Conservation (phyloP, 1,140 invertebrate genomes). For the Mamestra configurata region DNA sequence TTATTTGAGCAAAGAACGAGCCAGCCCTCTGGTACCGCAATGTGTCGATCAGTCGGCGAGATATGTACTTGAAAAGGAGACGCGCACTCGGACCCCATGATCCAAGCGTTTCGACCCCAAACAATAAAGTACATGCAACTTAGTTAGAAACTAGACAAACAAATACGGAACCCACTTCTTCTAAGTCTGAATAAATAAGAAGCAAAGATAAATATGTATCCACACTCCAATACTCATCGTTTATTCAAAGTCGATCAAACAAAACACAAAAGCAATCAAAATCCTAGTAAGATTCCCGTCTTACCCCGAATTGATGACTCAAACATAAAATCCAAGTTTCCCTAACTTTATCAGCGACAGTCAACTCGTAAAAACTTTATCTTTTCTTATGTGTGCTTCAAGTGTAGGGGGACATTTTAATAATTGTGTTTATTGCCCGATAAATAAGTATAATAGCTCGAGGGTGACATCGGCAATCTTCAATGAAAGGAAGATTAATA, state of each 20-base stretch:
- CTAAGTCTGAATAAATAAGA: too few species aligned
- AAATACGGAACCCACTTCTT: too few species aligned
- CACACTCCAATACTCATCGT: neutral
- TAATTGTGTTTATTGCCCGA: constrained; percentile 2
- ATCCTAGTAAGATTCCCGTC: neutral
- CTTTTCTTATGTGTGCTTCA: neutral
- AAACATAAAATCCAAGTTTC: constrained; percentile 5
- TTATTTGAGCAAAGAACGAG: too few species aligned
- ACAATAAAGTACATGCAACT: too few species aligned
- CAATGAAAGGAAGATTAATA: too few species aligned
- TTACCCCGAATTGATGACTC: neutral
- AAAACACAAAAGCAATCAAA: constrained; percentile 4
- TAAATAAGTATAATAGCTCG: neutral
- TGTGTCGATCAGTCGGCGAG: too few species aligned
- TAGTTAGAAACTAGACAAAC: too few species aligned
- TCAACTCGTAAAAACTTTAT: constrained; percentile 15
- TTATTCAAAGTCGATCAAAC: neutral
- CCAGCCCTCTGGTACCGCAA: too few species aligned
- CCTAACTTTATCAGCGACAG: constrained; percentile 5
- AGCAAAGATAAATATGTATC: too few species aligned
- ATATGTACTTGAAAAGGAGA: too few species aligned
- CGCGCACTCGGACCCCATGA: too few species aligned
- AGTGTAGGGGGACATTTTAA: neutral
- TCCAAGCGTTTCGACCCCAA: too few species aligned
- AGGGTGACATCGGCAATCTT: neutral